Evolutionary conservation across 2,113 vertebrate species (phyloP).

Genomic region (Tetrao urogallus): DNA sequence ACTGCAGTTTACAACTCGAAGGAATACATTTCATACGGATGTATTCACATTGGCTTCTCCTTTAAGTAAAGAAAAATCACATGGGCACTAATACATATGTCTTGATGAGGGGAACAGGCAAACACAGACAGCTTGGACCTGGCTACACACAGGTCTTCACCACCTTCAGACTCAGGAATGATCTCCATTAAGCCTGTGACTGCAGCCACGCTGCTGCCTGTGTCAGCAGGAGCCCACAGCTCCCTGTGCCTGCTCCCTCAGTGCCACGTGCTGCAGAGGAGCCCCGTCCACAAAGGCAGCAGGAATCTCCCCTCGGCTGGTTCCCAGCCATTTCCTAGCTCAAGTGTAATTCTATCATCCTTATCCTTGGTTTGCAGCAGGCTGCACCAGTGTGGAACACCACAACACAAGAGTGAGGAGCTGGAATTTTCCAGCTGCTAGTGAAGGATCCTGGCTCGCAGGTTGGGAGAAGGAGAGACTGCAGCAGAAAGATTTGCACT

Average conservation of each 20-base stretch:
- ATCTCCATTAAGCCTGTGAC: not conserved
- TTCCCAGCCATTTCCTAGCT: conserved; percentile 28
- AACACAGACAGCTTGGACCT: not conserved
- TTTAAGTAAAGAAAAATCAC: not conserved
- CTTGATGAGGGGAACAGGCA: not conserved
- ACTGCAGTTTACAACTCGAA: not conserved
- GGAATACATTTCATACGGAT: not conserved
- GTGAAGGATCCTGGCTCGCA: not conserved
- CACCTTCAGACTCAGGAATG: not conserved
- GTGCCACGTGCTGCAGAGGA: not conserved
- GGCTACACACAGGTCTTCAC: not conserved
- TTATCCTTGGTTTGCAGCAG: conserved; percentile 5
- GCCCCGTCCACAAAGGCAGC: not conserved
- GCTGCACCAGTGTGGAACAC: not conserved
- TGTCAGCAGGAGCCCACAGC: not conserved
- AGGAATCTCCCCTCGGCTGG: conserved; percentile 27
- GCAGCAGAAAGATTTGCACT: not conserved
- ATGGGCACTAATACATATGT: accelerated
- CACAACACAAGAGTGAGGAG: not conserved
- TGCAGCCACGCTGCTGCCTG: not conserved
- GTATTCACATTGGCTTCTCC: not conserved
- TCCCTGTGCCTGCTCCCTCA: not conserved
- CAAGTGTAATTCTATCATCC: conserved; percentile 40
- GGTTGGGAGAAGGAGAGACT: not conserved
- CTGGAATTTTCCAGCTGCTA: conserved; percentile 10